phyloP scores from a whole-genome alignment of 2,888 invertebrate genomes.

The Pollenia griseotomentosa region DNA sequence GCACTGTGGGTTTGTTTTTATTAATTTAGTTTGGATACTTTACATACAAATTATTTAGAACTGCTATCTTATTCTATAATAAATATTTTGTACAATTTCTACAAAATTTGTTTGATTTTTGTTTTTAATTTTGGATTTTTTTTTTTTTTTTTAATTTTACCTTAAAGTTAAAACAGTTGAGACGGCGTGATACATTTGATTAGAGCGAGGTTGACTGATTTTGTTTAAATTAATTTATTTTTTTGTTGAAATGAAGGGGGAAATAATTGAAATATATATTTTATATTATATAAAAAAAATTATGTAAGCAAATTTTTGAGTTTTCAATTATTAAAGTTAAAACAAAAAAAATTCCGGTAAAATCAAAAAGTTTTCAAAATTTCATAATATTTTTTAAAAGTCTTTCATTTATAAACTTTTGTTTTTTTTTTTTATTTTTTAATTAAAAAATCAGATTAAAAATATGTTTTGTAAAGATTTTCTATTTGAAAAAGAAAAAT shows the following conservation, averaged over 20 bases:
- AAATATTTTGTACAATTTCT: constrained; percentile 31
- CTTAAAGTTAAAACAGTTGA: constrained; percentile 97
- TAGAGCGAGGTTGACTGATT: constrained; percentile 84
- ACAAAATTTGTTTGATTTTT: constrained; percentile 32
- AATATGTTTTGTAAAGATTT: neutral
- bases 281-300: constrained; percentile 46
- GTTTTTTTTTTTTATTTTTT: neutral
- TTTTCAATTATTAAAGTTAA: neutral
- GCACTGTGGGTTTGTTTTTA: neutral
- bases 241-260: constrained; percentile 53
- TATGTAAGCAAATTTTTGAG: neutral
- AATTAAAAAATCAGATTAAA: neutral
- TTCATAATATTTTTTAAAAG: too few relatives aligned
- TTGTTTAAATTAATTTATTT: constrained; percentile 55
- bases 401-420: too few relatives aligned
- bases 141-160: constrained; percentile 87
- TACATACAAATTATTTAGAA: neutral
- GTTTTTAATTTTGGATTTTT: constrained; percentile 62
- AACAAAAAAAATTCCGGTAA: neutral
- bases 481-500: neutral
- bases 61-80: neutral
- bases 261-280: constrained; percentile 51
- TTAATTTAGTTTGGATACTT: neutral
- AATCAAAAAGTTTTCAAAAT: too few relatives aligned
- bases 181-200: constrained; percentile 98